Base-by-base conservation (phyloP, 2,888 invertebrate species). In the Acronicta leporina region DNA sequence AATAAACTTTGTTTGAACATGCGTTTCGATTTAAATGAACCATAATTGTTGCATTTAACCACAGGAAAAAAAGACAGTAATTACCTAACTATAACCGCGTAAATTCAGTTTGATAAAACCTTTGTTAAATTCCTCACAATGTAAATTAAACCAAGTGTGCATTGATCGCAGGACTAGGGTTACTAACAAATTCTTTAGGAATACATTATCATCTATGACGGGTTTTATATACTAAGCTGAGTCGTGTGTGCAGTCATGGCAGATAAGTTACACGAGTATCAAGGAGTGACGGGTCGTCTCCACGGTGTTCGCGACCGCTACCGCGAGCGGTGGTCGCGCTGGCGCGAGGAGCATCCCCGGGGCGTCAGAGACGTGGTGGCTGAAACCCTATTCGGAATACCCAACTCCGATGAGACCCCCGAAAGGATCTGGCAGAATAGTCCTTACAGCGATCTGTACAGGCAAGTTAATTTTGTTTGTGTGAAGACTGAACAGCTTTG, bases 201-300 rank as follows among this genome's bases (percentile, higher is more conserved):
- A 6, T 38, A 38, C n/a, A 38, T 38, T 38, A 1, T 3, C 2
- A 14, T 11, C 25, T 33, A 60, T 50, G 47, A 10, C 38, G 25
- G 14, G 27, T 13, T 6, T n/a, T 38, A 35, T n/a, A 4, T n/a
- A n/a, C n/a, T n/a, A n/a, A n/a, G n/a, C n/a, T n/a, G 6, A 38
- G 38, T 38, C 5, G n/a, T 33, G 11, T 33, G 11, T 13, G 41
- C 7, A 42, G 87, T 75, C 73, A 96, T 96, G 96, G 96, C 96
- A 82, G 97, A 97, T 73, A 98, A 98, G 87, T 88, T 98, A 54
- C 95, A 97, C 80, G 97, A 97, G 76, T 98, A 98, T 85, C 96
- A 97, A 85, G 97, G 98, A 0, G 90, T 96, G 52, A 88, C 96
- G 1, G 97, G 97, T 8, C 95, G 97, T 25, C 84, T 97, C 30